Base-by-base conservation (phyloP, 1,140 invertebrate species). In the Idris sp. region DNA sequence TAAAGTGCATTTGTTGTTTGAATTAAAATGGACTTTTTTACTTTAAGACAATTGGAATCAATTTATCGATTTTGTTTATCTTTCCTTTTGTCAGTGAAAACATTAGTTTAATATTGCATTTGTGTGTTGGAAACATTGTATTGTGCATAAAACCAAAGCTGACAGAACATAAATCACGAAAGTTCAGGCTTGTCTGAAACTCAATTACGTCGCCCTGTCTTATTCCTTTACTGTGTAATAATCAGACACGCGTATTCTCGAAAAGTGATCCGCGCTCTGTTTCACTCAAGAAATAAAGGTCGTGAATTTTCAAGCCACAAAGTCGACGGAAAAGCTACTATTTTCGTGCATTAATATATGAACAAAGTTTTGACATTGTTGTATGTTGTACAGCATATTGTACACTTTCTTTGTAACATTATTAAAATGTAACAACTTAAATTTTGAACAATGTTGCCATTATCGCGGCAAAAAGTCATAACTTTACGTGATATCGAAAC, bases 401-500 rank as follows among this genome's bases (percentile, higher is more conserved):
- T 13, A 25, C 53, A n/a, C 54, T 65, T 74, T 58, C 46, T 51
- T n/a, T 53, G 44, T 58, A 41, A 40, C 44, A 43, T 68, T 68
- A 73, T 73, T 73, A 53, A 74, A 74, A 74, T 65, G n/a, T n/a
- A 74, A 74, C 41, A 53, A 65, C 22, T 74, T 40, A 49, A 54
- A 59, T 58, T 51, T 64, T 48, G 35, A 14, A 51, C 30, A 56
- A 41, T 41, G 48, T 22, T 15, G n/a, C 22, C 25, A 14, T 22
- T 41, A n/a, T n/a, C 10, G 26, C 10, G 19, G 2, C 11, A 33
- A 41, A 48, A 56, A 33, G 46, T 4, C 28, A 26, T 56, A 56
- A 67, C 31, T 67, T 67, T 48, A 25, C 13, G 19, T 16, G 25
- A 54, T 67, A 67, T 56, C 36, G 41, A 15, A 26, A 67, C 38